phyloP scores from a whole-genome alignment of 1,140 invertebrate genomes.

The Pogonognathellus flavescens region DNA sequence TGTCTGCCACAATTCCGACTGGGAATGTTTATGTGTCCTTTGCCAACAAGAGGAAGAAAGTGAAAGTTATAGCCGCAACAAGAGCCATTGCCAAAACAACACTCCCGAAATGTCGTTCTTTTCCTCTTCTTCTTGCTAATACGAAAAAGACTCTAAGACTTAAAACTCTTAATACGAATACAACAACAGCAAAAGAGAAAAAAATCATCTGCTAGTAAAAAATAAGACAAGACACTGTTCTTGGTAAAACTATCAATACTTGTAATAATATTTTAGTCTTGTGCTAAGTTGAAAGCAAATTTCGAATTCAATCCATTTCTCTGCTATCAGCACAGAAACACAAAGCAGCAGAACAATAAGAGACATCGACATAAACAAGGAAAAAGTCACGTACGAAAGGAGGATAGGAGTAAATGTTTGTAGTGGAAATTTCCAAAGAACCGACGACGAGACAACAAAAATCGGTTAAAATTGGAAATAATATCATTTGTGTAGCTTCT shows the following conservation, averaged over 20 bases:
- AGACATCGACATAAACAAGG: slow-evolving; percentile 4
- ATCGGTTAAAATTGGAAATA: slow-evolving; percentile 20
- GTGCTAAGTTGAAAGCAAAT: background rate
- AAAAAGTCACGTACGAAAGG: no score
- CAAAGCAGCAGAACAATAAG: background rate
- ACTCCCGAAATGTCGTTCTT: background rate
- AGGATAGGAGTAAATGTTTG: slow-evolving; percentile 18
- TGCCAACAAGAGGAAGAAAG: slow-evolving; percentile 39
- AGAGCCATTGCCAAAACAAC: slow-evolving; percentile 9
- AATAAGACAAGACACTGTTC: no score
- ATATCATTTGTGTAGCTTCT: slow-evolving; percentile 5
- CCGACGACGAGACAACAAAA: slow-evolving; percentile 17
- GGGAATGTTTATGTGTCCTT: slow-evolving; percentile 47
- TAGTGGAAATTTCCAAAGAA: background rate
- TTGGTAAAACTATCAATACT: no score
- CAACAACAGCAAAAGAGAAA: no score
- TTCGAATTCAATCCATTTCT: background rate
- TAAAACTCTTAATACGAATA: background rate
- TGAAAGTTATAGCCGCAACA: slow-evolving; percentile 43
- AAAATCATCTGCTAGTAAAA: no score
- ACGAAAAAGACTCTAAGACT: background rate
- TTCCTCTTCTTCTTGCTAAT: background rate
- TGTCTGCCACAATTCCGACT: slow-evolving; percentile 39
- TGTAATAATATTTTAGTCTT: no score
- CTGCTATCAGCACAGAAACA: background rate